Evolutionary conservation across 2,113 vertebrate genomes (phyloP).

Genomic region (Cryptotis parvus): DNA sequence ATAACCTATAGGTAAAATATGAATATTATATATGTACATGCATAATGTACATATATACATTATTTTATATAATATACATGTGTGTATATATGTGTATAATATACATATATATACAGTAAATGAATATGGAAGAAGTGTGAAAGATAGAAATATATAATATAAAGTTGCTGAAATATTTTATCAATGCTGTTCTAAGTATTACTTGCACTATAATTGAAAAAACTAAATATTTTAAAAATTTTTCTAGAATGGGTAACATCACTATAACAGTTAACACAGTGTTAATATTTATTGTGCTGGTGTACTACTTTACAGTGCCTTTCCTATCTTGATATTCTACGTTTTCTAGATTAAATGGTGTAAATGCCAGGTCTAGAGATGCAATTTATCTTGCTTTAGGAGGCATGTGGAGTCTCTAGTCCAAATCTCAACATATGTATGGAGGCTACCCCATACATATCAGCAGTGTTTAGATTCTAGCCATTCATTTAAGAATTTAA

Average conservation of each 20-base stretch:
- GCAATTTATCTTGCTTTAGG: conserved; percentile 25
- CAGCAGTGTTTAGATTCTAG: neutral
- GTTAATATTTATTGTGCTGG: no score
- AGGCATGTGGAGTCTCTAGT: neutral
- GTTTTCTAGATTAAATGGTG: neutral
- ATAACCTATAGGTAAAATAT: conserved; percentile 10
- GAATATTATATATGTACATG: neutral
- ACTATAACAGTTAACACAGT: no score
- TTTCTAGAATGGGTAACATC: no score
- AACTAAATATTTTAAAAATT: no score
- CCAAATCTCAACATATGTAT: neutral
- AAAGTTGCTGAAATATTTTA: no score
- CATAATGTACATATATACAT: no score
- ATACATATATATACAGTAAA: no score
- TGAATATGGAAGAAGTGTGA: neutral
- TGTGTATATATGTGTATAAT: no score
- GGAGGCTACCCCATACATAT: neutral
- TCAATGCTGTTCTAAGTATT: no score
- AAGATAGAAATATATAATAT: neutral
- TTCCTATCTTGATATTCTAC: neutral
- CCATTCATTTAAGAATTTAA: neutral
- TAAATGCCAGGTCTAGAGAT: neutral
- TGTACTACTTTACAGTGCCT: no score
- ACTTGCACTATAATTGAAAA: no score
- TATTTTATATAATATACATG: no score